Evolutionary conservation across 2,113 vertebrate species (phyloP).

Genomic region (Isichthys henryi): DNA sequence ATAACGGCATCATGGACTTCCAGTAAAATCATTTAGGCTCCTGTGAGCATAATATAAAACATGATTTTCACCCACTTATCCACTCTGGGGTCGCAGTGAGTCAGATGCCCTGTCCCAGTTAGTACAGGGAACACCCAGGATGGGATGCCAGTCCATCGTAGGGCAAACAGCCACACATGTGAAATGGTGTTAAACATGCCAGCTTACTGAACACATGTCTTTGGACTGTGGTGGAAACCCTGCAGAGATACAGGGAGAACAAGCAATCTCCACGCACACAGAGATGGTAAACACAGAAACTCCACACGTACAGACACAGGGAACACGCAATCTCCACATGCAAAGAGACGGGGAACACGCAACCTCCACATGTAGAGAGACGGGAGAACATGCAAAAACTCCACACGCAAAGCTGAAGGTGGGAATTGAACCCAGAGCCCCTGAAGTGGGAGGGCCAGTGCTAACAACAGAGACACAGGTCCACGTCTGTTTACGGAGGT

Average conservation of each 20-base stretch:
- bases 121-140: background rate
- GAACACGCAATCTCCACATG: too few species aligned
- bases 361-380: too few species aligned
- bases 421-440: background rate
- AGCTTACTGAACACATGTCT: background rate
- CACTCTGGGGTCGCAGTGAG: background rate
- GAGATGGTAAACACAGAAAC: too few species aligned
- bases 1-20: background rate
- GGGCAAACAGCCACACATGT: too few species aligned
- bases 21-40: background rate
- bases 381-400: background rate
- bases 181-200: background rate
- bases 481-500: background rate
- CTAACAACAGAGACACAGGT: background rate
- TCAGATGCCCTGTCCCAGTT: background rate
- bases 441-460: background rate
- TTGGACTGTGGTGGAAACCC: background rate
- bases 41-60: background rate
- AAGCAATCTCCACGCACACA: too few species aligned
- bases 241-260: background rate
- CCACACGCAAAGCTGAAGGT: background rate
- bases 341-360: too few species aligned
- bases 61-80: background rate
- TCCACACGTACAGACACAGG: too few species aligned
- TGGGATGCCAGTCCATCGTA: background rate